Percentiles rank a stretch among this genome's conserved stretches.
These are phyloP conservation scores for Lucifuga dentata DNA, from an alignment of 2,113 vertebrate species.

Conservation along the genomic window DNA sequence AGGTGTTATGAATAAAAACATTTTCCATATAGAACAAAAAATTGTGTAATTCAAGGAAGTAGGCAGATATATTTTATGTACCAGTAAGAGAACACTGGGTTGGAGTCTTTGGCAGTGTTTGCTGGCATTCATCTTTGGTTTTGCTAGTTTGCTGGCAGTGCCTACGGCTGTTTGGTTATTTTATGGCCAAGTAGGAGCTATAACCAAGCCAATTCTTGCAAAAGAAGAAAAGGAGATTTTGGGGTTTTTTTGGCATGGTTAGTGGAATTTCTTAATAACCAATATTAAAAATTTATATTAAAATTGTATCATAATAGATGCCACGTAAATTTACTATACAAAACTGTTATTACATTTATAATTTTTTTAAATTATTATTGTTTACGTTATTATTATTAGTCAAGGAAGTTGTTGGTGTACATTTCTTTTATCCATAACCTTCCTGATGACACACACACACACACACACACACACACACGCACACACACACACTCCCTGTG, in stretches of 20 bases:
- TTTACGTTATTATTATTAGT: too few species aligned
- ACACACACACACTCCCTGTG: conserved; percentile 43
- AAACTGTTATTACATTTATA: too few species aligned
- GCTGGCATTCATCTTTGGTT: conserved; percentile 65
- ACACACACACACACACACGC: conserved; percentile 26
- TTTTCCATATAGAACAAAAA: conserved; percentile 13
- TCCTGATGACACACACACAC: conserved; percentile 20
- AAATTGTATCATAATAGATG: conserved; percentile 31
- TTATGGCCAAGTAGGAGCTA: conserved; percentile 60
- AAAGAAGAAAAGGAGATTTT: conserved; percentile 48
- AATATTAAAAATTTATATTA: conserved; percentile 41
- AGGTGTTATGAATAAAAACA: conserved; percentile 19
- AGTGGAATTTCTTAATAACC: conserved; percentile 41
- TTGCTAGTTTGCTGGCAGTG: conserved; percentile 66
- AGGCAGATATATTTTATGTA: conserved; percentile 47
- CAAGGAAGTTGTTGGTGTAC: conserved; percentile 38
- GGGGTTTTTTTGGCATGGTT: conserved; percentile 51
- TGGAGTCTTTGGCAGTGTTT: conserved; percentile 67
- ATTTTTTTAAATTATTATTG: too few species aligned
- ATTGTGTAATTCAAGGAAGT: conserved; percentile 39
- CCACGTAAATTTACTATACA: not conserved
- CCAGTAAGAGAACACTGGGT: conserved; percentile 62
- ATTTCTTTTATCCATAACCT: conserved; percentile 59
- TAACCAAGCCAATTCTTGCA: conserved; percentile 58
- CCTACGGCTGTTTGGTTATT: conserved; percentile 63